Base-by-base conservation (phyloP, 2,888 invertebrate species). In the Schizotus pectinicornis region DNA sequence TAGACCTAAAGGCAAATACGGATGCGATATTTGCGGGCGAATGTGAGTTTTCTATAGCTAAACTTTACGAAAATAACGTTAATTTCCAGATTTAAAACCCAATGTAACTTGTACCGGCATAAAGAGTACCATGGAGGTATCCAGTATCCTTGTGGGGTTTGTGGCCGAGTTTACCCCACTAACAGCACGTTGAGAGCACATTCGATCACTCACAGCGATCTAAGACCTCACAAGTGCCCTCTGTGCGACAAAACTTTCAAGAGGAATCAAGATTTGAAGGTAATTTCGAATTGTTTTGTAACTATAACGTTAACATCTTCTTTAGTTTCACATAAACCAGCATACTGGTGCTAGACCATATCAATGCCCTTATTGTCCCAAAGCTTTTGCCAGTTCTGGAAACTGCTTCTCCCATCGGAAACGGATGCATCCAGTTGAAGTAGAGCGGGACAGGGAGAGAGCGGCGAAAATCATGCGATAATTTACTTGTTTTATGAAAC, bases 321-420 rank as follows among this genome's bases (percentile, higher is more conserved):
- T 83, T 56, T 79, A 87, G 85, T 89, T 88, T 74, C 89, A 90
- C 73, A 86, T 88, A 70, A 89, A 89, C 74, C 88, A 88, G 70
- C 89, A 90, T 70, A 89, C 89, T n/a, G 89, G 89, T 42, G 88
- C 84, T 3, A 83, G 86, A 69, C 89, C 89, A 14, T 89, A 88
- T 76, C 85, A 88, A 77, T 89, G 89, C 75, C 88, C 88, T 31
- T 88, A 87, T 71, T 89, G 89, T 77, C 87, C 88, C 0, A 88
- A 88, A 77, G 82, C 86, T 51, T 88, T 89, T 74, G 87, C 89
- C 38, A 87, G 88, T 75, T 88, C 88, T 22, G 89, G 89, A 7
- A 89, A 89, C 70, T 89, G 88, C 73, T 89, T 89, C 73, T 88
- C 89, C 0, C 89, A 90, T 72, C 83, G 87, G 64, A 88, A 85